A percentile compares a stretch with the other conserved stretches of the same genome.
Conservation (phyloP, 1,140 invertebrate genomes). For the Gonioctena quinquepunctata region DNA sequence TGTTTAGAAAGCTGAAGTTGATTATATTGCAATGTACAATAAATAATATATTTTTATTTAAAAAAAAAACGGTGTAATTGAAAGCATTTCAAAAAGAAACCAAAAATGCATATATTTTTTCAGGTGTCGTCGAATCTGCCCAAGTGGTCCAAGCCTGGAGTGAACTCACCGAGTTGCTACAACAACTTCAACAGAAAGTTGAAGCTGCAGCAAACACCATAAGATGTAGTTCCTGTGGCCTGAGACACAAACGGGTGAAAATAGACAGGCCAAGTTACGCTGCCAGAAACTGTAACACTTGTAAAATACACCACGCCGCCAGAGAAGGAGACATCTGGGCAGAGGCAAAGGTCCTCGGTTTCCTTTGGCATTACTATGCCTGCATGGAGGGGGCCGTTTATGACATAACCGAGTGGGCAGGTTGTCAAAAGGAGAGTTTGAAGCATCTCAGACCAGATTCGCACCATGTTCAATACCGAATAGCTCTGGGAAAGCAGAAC, state of each 20-base stretch:
- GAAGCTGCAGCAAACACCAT: slow-evolving; percentile 90
- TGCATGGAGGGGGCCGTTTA: slow-evolving; percentile 94
- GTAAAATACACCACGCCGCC: slow-evolving; percentile 88
- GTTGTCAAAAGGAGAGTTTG: slow-evolving; percentile 84
- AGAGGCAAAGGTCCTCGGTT: slow-evolving; percentile 83
- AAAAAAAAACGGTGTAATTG: too few species aligned
- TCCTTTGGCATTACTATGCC: slow-evolving; percentile 93
- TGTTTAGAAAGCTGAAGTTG: too few species aligned
- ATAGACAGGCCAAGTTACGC: slow-evolving; percentile 86
- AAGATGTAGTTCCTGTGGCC: slow-evolving; percentile 87
- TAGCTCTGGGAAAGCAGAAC: slow-evolving; percentile 71
- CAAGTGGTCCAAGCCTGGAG: slow-evolving; percentile 83
- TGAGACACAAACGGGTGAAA: slow-evolving; percentile 82
- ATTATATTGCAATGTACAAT: too few species aligned
- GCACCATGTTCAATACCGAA: slow-evolving; percentile 88
- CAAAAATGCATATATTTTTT: too few species aligned
- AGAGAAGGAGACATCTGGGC: slow-evolving; percentile 98
- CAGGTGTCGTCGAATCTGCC: slow-evolving; percentile 78
- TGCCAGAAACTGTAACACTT: slow-evolving; percentile 85
- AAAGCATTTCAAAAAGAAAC: too few species aligned
- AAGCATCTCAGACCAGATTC: slow-evolving; percentile 82
- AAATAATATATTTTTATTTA: background rate
- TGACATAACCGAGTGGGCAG: slow-evolving; percentile 94
- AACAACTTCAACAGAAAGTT: slow-evolving; percentile 90
- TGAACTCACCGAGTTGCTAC: slow-evolving; percentile 78